A percentile compares a stretch with the other conserved stretches of the same genome.
Conservation (phyloP, 2,888 invertebrate species). For the Drosophila diplacantha region DNA sequence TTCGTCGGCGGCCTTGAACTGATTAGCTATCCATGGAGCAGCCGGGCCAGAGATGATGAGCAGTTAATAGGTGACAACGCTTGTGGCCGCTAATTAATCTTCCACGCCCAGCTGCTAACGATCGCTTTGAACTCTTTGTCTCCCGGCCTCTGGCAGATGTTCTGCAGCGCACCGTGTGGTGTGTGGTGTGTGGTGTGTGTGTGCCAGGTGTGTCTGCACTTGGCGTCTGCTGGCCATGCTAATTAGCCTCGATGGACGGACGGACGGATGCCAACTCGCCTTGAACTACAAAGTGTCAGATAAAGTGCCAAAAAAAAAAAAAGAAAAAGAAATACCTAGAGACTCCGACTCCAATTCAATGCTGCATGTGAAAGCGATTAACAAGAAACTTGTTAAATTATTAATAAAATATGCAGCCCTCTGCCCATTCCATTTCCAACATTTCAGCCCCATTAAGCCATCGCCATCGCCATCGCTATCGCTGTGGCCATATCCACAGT, state of each 20-base stretch:
- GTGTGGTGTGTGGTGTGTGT: too few relatives aligned
- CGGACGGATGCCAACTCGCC: slow-evolving; percentile 46
- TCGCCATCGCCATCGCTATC: too few relatives aligned
- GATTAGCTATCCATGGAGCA: slow-evolving; percentile 38
- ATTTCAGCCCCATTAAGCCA: slow-evolving; percentile 7
- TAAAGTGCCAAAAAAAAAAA: slow-evolving; percentile 30
- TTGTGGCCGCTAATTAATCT: slow-evolving; percentile 35
- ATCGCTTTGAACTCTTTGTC: slow-evolving; percentile 31
- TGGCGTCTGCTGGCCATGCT: slow-evolving; percentile 17
- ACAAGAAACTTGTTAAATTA: slow-evolving; percentile 59
- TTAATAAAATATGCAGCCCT: slow-evolving; percentile 38
- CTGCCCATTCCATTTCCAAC: slow-evolving; percentile 9
- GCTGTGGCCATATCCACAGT: slow-evolving; percentile 27
- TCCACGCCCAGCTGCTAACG: slow-evolving; percentile 26
- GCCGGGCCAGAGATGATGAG: background rate
- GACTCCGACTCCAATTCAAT: background rate
- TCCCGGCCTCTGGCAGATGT: slow-evolving; percentile 32
- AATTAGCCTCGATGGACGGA: slow-evolving; percentile 41
- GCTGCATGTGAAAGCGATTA: slow-evolving; percentile 33
- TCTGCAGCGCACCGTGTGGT: slow-evolving; percentile 30
- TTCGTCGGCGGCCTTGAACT: slow-evolving; percentile 58
- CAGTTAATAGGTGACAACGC: slow-evolving; percentile 25
- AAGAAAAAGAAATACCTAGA: slow-evolving; percentile 17
- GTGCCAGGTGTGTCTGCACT: slow-evolving; percentile 13
- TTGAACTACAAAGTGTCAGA: slow-evolving; percentile 68